These are phyloP conservation scores for Machimus atricapillus DNA, from an alignment of 2,888 invertebrate species.

Conservation along the genomic window DNA sequence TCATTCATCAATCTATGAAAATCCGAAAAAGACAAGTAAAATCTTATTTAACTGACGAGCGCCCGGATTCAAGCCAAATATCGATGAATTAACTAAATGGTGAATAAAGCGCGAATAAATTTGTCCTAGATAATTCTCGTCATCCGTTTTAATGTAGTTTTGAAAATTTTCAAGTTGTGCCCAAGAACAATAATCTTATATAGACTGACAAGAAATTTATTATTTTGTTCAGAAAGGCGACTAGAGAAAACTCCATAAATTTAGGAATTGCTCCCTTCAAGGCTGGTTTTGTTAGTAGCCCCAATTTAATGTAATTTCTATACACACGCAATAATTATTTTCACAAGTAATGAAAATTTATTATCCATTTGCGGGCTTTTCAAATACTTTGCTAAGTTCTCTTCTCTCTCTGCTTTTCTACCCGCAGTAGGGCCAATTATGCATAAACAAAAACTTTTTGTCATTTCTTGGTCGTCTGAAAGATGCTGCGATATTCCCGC, in stretches of 20 bases:
- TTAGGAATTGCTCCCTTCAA: not conserved
- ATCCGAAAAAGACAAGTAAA: not conserved
- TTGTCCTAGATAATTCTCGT: not conserved
- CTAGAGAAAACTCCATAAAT: not conserved
- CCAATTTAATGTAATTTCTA: not conserved
- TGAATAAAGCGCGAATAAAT: not conserved
- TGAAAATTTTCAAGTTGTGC: not conserved
- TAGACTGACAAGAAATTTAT: not conserved
- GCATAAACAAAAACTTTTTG: not conserved
- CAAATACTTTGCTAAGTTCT: not conserved
- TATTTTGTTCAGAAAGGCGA: not conserved
- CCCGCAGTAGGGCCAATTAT: not conserved
- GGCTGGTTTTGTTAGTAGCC: not conserved
- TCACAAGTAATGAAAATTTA: not conserved
- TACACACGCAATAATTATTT: not conserved
- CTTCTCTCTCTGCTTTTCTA: not conserved
- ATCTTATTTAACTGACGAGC: not conserved
- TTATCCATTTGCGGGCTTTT: not conserved
- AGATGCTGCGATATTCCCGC: not conserved
- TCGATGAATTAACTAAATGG: not conserved
- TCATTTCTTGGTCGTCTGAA: not conserved
- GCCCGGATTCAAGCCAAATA: not conserved
- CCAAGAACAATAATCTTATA: not conserved
- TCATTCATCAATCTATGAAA: not conserved
- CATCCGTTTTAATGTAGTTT: not conserved